Evolutionary conservation across 2,888 invertebrate genomes (phyloP), one percentile per base, ranked within the genome.

Genomic region (Callyntrura sp.): DNA sequence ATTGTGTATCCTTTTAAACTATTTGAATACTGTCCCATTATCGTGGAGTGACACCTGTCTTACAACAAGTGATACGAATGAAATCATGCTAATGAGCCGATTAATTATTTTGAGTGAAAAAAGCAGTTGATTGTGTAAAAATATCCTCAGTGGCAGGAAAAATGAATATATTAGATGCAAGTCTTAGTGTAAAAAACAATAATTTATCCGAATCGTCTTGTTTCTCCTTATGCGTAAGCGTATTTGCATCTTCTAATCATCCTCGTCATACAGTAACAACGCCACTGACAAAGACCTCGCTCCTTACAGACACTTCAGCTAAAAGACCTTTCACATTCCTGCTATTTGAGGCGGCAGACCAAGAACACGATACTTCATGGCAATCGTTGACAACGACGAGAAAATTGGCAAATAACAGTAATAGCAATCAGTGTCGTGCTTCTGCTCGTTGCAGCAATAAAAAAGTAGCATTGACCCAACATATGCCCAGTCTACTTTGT

Each of bases 291-390:
- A 70, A 43, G 20, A 73, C 20, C 17, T 43, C 12, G 20, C 45
- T 45, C 45, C 45, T 73, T 62, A 62, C 25, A 17, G 0, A 35
- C 6, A 14, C 45, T 45, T 45, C 43, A 73, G 20, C 23, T 45
- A 73, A 20, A 35, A 35, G 23, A 62, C 81, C 83, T 68, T 83
- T 83, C 83, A 51, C 83, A 83, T 83, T 68, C 28, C 28, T 51
- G 35, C 35, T 57, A 57, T 55, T 25, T 6, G 25, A 62, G n/a
- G 17, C 79, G 2, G 28, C 79, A 35, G n/a, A 57, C n/a, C 79
- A n/a, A 43, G 65, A 62, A 14, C 65, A 65, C 48, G 82, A 82
- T 45, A 82, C 82, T 45, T 82, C 82, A 62, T 82, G 78, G 78
- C 51, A 25, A 23, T 20, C 35, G 14, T 23, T 55, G 5, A 17